A percentile compares a stretch with the other conserved stretches of the same genome.
Evolutionary conservation across 2,113 vertebrate species (phyloP).

Genomic region (Gavia stellata): DNA sequence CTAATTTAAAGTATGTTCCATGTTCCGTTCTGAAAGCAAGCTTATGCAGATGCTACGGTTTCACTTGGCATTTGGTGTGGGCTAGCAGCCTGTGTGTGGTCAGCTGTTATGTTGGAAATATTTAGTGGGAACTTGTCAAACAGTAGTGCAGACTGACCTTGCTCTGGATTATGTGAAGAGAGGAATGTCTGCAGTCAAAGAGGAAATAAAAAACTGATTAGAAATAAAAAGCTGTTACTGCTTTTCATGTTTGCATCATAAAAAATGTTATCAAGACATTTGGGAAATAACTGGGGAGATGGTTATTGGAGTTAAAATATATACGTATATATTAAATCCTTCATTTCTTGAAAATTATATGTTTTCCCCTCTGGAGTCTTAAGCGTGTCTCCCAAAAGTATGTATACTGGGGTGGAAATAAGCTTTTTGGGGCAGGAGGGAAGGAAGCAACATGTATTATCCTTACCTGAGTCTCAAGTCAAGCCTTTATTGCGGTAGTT

Average conservation of each 20-base stretch:
- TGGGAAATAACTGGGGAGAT: not conserved
- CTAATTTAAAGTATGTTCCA: not conserved
- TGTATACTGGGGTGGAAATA: not conserved
- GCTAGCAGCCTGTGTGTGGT: accelerated
- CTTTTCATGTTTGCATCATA: not conserved
- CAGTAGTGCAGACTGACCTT: not conserved
- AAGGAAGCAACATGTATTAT: not conserved
- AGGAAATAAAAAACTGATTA: not conserved
- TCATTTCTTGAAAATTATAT: not conserved
- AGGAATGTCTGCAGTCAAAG: not conserved
- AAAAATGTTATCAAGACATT: not conserved
- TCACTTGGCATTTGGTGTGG: not conserved
- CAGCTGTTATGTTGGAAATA: accelerated
- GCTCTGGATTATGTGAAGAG: not conserved
- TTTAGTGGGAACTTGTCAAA: not conserved
- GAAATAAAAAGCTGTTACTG: not conserved
- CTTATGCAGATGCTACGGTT: not conserved
- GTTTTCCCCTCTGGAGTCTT: not conserved
- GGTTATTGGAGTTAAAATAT: not conserved
- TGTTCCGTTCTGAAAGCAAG: not conserved
- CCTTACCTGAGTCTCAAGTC: not conserved
- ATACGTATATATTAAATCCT: not conserved
- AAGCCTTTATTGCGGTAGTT: not conserved
- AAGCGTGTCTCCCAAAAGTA: not conserved
- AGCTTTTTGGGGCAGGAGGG: not conserved